Base-by-base conservation (phyloP, 2,113 vertebrate species). In the Loxodonta africana region DNA sequence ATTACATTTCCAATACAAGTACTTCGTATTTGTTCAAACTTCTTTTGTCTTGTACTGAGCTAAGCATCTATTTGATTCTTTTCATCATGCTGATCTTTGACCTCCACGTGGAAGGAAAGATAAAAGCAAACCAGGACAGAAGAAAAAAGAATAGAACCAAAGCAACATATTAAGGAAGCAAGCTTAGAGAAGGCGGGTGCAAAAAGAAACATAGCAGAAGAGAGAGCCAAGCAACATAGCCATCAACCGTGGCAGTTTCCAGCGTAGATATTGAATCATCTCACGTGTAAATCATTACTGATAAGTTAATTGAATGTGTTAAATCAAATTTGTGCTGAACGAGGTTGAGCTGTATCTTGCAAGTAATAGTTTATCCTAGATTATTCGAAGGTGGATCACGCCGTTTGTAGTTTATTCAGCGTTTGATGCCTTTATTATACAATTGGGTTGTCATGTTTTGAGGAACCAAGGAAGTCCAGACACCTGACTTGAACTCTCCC, bases 251-350 rank as follows among this genome's bases (percentile, higher is more conserved):
- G 41, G 14, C 41, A 12, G 1, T 67, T 91, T 69, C 48, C 65
- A 63, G 7, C 11, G 26, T 26, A 41, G 21, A 53, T 51, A 81
- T 4, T 81, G 30, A 95, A 41, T 76, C 87, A 53, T 90, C 65
- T 33, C 53, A 26, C 82, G 33, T 81, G 5, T 84, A 78, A 95
- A 65, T 77, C 84, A 89, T 90, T 91, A 80, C 65, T 91, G 78
- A 65, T 89, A 78, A 93, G 74, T 76, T 93, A 48, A 95, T 74
- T 74, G 46, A 88, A 96, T 74, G 60, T 85, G 18, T 81, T 93
- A 85, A 91, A 95, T 96, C 41, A 87, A 78, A 97, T 95, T 67
- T 65, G n/a, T 67, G 20, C 80, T 81, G 33, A 84, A 62, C 82
- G 65, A 92, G 53, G 51, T 76, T 91, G 51, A 76, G 30, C 71